These are phyloP conservation scores for Aurelia sp. DNA, from an alignment of 30 jellyfish, hydroid and myxozoan species.

Conservation along the genomic window DNA sequence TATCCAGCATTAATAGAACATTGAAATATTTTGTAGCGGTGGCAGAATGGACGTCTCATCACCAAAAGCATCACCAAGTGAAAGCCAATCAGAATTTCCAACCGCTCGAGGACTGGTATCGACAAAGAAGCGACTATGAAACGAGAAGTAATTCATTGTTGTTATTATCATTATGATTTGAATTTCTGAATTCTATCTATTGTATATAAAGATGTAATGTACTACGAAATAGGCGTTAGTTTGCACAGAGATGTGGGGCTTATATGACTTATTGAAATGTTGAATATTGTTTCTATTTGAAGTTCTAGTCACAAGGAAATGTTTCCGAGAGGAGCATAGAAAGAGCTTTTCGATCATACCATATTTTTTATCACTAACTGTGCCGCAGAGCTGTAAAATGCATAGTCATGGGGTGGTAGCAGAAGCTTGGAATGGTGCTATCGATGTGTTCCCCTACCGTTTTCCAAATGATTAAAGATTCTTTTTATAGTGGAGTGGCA, in stretches of 20 bases:
- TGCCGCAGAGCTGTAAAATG: too few species aligned
- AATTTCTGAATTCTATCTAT: not conserved
- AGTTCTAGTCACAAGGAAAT: not conserved
- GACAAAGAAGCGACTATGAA: conserved; percentile 75
- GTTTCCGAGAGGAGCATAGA: too few species aligned
- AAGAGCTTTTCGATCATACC: too few species aligned
- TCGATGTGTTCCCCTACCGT: too few species aligned
- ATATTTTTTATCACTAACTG: too few species aligned
- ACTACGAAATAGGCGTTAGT: too few species aligned
- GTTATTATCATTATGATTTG: not conserved
- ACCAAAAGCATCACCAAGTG: conserved; percentile 41
- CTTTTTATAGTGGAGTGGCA: too few species aligned
- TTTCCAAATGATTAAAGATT: too few species aligned
- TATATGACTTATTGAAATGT: not conserved
- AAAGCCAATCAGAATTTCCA: conserved; percentile 74
- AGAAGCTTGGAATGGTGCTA: too few species aligned
- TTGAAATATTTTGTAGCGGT: conserved; percentile 17
- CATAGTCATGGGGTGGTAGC: too few species aligned
- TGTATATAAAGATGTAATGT: conserved; percentile 53
- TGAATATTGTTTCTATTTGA: not conserved
- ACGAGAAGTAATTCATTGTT: not conserved
- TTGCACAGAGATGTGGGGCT: not conserved
- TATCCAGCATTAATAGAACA: too few species aligned
- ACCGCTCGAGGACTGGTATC: conserved; percentile 95
- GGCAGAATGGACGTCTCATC: conserved; percentile 60